Evolutionary conservation across 2,888 invertebrate genomes (phyloP).

Genomic region (Scaptomyza reducta): DNA sequence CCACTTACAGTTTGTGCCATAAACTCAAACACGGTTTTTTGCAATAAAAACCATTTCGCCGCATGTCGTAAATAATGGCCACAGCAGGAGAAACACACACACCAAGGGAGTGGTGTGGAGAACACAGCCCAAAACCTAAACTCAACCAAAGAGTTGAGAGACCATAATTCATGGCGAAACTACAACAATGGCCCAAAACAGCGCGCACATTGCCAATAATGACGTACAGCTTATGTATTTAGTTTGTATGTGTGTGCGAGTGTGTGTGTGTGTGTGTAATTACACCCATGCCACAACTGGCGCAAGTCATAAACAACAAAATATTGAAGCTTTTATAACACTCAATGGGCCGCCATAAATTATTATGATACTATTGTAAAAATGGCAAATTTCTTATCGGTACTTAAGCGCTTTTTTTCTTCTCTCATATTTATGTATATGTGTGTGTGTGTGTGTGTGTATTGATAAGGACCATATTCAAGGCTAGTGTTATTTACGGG

Average conservation of each 20-base stretch:
- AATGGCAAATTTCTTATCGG: conserved; percentile 81
- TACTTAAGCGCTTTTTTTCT: conserved; percentile 70
- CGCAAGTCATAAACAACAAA: conserved; percentile 79
- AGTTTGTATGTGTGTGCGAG: conserved; percentile 12
- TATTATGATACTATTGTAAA: conserved; percentile 81
- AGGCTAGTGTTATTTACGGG: conserved; percentile 28
- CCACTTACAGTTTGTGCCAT: conserved; percentile 71
- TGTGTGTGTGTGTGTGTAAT: conserved; percentile 65
- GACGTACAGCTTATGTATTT: conserved; percentile 65
- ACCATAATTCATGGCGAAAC: conserved; percentile 64
- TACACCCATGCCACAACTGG: conserved; percentile 75
- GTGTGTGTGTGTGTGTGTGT: not conserved
- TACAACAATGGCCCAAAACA: conserved; percentile 56
- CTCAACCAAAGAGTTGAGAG: conserved; percentile 59
- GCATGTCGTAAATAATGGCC: conserved; percentile 80
- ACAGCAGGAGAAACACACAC: conserved; percentile 22
- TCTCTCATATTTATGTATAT: not conserved
- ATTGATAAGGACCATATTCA: conserved; percentile 38
- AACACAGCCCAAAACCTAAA: conserved; percentile 49
- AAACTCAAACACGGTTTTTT: conserved; percentile 78
- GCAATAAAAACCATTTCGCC: conserved; percentile 81
- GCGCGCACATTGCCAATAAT: conserved; percentile 62
- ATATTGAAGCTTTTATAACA: conserved; percentile 82
- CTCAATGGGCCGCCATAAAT: conserved; percentile 81
- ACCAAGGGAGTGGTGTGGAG: no score